Conservation (phyloP, 2,888 invertebrate genomes). For the Amphipyra berbera region DNA sequence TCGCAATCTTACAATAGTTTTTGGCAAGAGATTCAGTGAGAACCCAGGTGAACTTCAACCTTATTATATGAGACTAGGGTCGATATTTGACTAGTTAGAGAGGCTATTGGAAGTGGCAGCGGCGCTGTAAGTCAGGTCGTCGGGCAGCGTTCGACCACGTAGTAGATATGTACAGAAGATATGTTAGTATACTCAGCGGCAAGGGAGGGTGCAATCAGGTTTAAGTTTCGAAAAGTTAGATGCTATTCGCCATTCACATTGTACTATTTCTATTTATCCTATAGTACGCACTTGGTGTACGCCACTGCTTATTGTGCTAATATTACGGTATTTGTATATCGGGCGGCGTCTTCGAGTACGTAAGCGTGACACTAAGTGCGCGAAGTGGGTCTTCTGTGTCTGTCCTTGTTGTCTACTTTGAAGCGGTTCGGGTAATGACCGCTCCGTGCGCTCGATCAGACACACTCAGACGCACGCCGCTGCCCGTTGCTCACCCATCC, state of each 20-base stretch:
- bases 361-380: too few species aligned
- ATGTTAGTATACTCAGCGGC: neutral
- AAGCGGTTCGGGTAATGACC: neutral
- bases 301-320: neutral
- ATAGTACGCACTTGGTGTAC: too few species aligned
- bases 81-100: conserved; percentile 7
- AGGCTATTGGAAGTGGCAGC: conserved; percentile 30
- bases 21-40: conserved; percentile 53
- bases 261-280: neutral
- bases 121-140: conserved; percentile 38
- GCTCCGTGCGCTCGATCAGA: neutral
- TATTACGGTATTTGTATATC: too few species aligned
- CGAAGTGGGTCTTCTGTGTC: neutral
- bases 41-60: conserved; percentile 9
- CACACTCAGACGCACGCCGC: neutral
- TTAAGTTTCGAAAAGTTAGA: too few species aligned
- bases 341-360: too few species aligned
- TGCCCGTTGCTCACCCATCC: neutral
- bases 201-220: too few species aligned
- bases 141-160: conserved; percentile 25
- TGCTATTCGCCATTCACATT: too few species aligned
- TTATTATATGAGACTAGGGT: conserved; percentile 20
- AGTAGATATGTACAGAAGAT: conserved; percentile 3
- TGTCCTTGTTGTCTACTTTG: neutral
- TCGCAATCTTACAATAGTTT: conserved; percentile 60